Percentiles rank a stretch among this genome's conserved stretches.
phyloP scores from a whole-genome alignment of 1,140 invertebrate species.

The Pseudomyrmex sp. region DNA sequence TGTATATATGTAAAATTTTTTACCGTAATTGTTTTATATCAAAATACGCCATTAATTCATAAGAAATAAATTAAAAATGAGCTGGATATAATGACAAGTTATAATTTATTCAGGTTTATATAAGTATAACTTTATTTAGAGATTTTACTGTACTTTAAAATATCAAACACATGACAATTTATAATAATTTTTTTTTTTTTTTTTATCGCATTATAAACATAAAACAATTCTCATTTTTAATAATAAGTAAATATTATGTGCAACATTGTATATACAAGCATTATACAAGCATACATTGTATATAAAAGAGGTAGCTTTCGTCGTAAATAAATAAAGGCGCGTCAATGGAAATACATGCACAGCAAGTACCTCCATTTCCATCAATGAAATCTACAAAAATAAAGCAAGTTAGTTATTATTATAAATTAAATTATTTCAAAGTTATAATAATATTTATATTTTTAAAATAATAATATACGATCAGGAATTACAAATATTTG shows the following conservation, averaged over 20 bases:
- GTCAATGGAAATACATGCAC: neutral
- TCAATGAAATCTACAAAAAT: slow-evolving; percentile 27
- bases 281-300: neutral
- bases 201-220: neutral
- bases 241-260: slow-evolving; percentile 4
- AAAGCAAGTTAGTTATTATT: neutral
- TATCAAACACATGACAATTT: neutral
- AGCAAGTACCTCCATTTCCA: neutral
- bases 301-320: neutral
- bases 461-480: too few relatives aligned
- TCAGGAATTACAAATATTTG: too few relatives aligned
- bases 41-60: too few relatives aligned
- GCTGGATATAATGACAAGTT: neutral
- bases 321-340: slow-evolving; percentile 26
- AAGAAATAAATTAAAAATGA: too few relatives aligned
- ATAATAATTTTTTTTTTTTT: neutral
- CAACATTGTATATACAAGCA: neutral
- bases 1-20: neutral
- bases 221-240: neutral
- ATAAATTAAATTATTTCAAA: too few relatives aligned
- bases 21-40: neutral
- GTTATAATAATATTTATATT: too few relatives aligned
- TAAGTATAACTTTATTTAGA: slow-evolving; percentile 13
- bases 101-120: neutral
- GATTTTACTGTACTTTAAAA: slow-evolving; percentile 1